Base-by-base conservation (phyloP, 2,797 vertebrate genomes). In the Amblyraja radiata region DNA sequence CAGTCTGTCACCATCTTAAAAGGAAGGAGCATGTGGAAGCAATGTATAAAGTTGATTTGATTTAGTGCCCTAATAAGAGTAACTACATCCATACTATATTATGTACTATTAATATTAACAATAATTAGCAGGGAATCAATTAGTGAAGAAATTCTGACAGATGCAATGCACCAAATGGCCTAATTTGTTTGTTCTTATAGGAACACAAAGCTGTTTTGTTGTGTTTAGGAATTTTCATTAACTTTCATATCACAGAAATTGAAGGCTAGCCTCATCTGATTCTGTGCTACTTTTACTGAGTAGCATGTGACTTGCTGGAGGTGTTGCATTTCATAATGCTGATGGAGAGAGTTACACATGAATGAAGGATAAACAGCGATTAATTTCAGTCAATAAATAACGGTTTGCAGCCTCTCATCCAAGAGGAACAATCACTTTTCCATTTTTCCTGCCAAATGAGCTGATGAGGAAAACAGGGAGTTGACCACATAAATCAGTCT, bases 401-500 rank as follows among this genome's bases (percentile, higher is more conserved):
- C 96, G 95, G 96, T 98, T 97, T 97, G 97, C 97, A 96, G 96
- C 96, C 96, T 92, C 96, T 95, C 96, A 96, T 95, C 96, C 96
- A 98, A 97, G 96, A 96, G 95, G 97, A 97, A 98, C 97, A 98
- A 98, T 98, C 98, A 98, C 97, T 97, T 97, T 97, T 97, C 97
- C 97, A 97, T 98, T 98, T 97, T 97, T 97, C 96, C 97, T 97
- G 97, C 96, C 97, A 97, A 97, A 97, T 97, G 97, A 97, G 97
- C 97, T 98, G 97, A 97, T 98, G 97, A 97, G 97, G 97, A 98
- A 98, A 98, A 98, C 97, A 97, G 97, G 97, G 97, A 99, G 98
- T 98, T 97, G 96, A 97, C 97, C 96, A 95, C 97, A 97, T 99
- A 99, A 99, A 99, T 99, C 99, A 99, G 98, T 99, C 98, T 99